Percentiles rank a stretch among this genome's conserved stretches.
Conservation (phyloP, 1,140 invertebrate genomes). For the Harpegnathos saltator region DNA sequence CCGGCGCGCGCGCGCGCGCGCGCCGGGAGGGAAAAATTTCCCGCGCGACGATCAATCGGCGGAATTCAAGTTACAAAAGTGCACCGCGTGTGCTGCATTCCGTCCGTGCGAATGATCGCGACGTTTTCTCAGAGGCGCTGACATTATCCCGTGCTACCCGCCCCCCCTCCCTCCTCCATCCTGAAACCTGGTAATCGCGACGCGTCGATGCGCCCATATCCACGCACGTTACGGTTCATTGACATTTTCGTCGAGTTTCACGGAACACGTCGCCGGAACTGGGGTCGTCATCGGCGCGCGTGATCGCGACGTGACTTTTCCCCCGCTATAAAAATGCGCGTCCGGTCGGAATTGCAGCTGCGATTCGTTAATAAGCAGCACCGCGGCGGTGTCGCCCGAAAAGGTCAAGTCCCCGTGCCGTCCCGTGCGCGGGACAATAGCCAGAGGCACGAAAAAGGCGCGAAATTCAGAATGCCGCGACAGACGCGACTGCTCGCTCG, state of each 20-base stretch:
- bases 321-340: slow-evolving; percentile 72
- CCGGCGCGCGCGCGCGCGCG: too few relatives aligned
- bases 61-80: not conserved
- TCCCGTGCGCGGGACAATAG: slow-evolving; percentile 70
- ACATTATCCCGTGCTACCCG: not conserved
- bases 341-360: slow-evolving; percentile 68
- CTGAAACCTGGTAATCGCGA: not conserved
- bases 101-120: too few relatives aligned
- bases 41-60: not conserved
- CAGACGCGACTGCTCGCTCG: not conserved
- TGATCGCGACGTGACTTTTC: slow-evolving; percentile 74
- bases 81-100: not conserved
- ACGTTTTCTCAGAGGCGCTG: not conserved
- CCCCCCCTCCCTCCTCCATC: too few relatives aligned
- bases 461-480: slow-evolving; percentile 79
- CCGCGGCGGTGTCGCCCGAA: slow-evolving; percentile 61
- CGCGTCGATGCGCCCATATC: not conserved
- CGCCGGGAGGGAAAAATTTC: not conserved
- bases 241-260: slow-evolving; percentile 69
- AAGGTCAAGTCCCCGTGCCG: slow-evolving; percentile 55
- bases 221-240: slow-evolving; percentile 61
- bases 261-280: slow-evolving; percentile 63
- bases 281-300: slow-evolving; percentile 55
- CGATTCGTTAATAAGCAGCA: slow-evolving; percentile 70
- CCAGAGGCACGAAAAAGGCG: slow-evolving; percentile 78